Base-by-base conservation (phyloP, 2,888 invertebrate species). In the Lasius fuliginosus region DNA sequence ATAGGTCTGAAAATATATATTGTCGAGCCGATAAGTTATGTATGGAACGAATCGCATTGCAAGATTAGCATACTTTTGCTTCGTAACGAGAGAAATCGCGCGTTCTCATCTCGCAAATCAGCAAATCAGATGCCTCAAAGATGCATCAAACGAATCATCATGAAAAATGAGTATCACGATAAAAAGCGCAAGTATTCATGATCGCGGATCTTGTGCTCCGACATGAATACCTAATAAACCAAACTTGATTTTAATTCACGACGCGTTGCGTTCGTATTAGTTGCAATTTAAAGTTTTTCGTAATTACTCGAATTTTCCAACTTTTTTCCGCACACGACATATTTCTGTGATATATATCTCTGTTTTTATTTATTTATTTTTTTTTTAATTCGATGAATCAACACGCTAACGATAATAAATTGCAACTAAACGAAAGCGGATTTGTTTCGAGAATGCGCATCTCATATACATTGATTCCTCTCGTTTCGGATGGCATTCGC, bases 401-500 rank as follows among this genome's bases (percentile, higher is more conserved):
- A 53, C 18, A 18, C 49, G 49, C 49, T 33, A 49, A 42, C 12
- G 18, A 49, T 18, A 18, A 49, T 18, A 49, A 56, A 56, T 56
- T 23, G 56, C 56, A 23, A 23, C 3, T 23, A 9, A 23, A n/a
- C 53, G 53, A 53, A 53, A 56, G 56, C 6, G 8, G 18, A 30
- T 12, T 15, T 18, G 9, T 71, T 56, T 71, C 12, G 12, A 49
- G 3, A 30, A 18, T 9, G 33, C 33, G 8, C 8, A 15, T 73
- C 9, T 58, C 42, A 42, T 9, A 46, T 46, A 40, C 18, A 71
- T 56, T 4, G 23, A 8, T 27, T 46, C n/a, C 23, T n/a, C 9
- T 75, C 42, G 30, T 74, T 58, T 73, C 9, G 42, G 11, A 74
- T 11, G 73, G 23, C 40, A 60, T 6, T 60, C 42, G 15, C 30